Conservation (phyloP, 2,888 invertebrate genomes). For the Rotaria macrura region DNA sequence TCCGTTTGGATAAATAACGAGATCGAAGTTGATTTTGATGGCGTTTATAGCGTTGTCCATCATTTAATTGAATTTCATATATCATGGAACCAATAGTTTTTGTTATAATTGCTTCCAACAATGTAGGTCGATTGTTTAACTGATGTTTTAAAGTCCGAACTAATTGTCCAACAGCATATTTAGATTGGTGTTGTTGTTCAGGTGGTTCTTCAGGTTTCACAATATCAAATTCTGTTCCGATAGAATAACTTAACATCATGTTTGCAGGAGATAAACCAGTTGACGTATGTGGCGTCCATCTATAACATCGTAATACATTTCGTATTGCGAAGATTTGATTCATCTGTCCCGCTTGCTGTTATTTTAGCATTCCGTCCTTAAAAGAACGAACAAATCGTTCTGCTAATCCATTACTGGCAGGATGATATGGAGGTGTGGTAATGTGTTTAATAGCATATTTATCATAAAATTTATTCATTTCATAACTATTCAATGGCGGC, state of each 20-base stretch:
- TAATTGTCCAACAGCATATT: too few relatives aligned
- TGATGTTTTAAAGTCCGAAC: not conserved
- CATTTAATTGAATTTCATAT: not conserved
- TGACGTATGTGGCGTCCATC: too few relatives aligned
- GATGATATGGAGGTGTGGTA: conserved; percentile 36
- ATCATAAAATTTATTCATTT: conserved; percentile 35
- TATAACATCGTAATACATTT: too few relatives aligned
- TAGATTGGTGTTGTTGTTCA: too few relatives aligned
- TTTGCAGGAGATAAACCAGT: too few relatives aligned
- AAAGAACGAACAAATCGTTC: conserved; percentile 37
- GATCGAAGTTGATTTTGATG: not conserved
- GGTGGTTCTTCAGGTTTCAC: too few relatives aligned
- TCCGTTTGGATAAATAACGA: not conserved
- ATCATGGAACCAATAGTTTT: not conserved
- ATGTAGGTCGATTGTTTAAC: not conserved
- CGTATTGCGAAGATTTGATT: too few relatives aligned
- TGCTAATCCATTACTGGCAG: conserved; percentile 36
- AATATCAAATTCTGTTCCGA: too few relatives aligned
- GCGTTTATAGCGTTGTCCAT: not conserved
- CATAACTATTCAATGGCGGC: conserved; percentile 36
- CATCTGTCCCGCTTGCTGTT: too few relatives aligned
- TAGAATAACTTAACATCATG: too few relatives aligned
- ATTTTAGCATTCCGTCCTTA: conserved; percentile 34
- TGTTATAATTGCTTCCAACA: not conserved
- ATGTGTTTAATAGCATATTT: conserved; percentile 36